Conservation (phyloP, 2,797 vertebrate species). For the Pseudochaenichthys georgianus region DNA sequence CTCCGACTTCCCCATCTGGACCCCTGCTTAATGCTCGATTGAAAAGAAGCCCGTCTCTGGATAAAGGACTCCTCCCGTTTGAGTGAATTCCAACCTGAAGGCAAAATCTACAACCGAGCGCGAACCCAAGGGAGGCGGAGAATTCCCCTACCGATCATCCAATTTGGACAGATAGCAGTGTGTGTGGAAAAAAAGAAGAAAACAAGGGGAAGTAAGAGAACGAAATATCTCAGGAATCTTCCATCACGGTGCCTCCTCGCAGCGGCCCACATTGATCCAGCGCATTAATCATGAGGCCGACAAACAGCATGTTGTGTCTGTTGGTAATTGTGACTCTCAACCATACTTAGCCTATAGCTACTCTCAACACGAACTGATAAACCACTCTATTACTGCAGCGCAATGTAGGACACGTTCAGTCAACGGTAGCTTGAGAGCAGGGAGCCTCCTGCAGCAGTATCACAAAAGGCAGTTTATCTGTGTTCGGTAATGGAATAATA, state of each 20-base stretch:
- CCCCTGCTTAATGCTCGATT: conserved; percentile 67
- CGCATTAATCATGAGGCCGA: conserved; percentile 81
- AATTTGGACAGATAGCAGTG: conserved; percentile 80
- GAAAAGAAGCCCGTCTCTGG: conserved; percentile 62
- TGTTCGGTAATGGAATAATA: conserved; percentile 68
- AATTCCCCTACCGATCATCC: conserved; percentile 83
- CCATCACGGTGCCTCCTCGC: conserved; percentile 67
- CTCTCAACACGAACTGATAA: conserved; percentile 81
- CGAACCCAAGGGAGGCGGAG: conserved; percentile 73
- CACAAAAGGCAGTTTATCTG: conserved; percentile 79
- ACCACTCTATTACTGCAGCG: conserved; percentile 79
- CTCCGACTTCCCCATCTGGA: conserved; percentile 26
- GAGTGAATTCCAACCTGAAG: conserved; percentile 79
- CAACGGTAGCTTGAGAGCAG: conserved; percentile 63
- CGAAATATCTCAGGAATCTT: conserved; percentile 77
- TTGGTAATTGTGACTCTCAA: conserved; percentile 82
- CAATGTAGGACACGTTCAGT: conserved; percentile 75
- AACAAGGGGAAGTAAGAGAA: conserved; percentile 28
- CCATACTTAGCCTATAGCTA: conserved; percentile 83
- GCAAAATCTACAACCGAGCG: conserved; percentile 80
- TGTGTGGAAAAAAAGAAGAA: conserved; percentile 31
- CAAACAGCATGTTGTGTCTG: conserved; percentile 84
- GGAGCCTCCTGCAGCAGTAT: conserved; percentile 71
- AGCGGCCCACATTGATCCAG: conserved; percentile 71
- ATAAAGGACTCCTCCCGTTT: conserved; percentile 67